Conservation (phyloP, 2,888 invertebrate species). For the Trichogramma evanescens region DNA sequence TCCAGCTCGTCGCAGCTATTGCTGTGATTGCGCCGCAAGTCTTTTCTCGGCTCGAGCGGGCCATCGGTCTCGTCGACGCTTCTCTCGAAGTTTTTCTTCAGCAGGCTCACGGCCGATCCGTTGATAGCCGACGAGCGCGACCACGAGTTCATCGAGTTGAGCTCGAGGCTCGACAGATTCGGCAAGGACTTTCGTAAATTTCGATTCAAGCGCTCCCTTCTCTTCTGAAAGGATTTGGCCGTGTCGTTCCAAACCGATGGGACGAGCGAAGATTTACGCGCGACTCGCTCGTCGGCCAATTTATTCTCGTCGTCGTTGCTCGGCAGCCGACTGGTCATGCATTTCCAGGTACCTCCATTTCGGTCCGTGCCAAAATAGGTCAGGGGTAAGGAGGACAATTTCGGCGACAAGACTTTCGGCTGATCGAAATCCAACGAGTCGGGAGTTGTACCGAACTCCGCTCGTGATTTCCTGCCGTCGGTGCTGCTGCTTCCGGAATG, state of each 20-base stretch:
- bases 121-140: slow-evolving; percentile 21
- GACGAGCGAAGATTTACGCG: slow-evolving; percentile 16
- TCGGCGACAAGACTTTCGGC: neutral
- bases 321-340: slow-evolving; percentile 1
- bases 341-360: slow-evolving; percentile 7
- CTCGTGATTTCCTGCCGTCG: slow-evolving; percentile 35
- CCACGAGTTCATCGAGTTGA: slow-evolving; percentile 9
- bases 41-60: neutral
- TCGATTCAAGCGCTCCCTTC: neutral
- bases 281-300: slow-evolving; percentile 8
- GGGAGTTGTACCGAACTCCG: slow-evolving; percentile 33
- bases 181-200: slow-evolving; percentile 24
- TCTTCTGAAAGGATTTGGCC: neutral
- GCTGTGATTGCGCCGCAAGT: slow-evolving; percentile 2
- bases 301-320: slow-evolving; percentile 16
- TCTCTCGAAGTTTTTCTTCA: neutral
- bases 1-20: slow-evolving; percentile 28
- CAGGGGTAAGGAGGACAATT: slow-evolving; percentile 7
- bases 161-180: slow-evolving; percentile 14
- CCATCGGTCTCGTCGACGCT: neutral
- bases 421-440: slow-evolving; percentile 22
- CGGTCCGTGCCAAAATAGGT: slow-evolving; percentile 20
- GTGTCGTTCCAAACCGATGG: slow-evolving; percentile 7
- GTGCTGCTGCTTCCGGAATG: slow-evolving; percentile 41
- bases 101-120: slow-evolving; percentile 21